Evolutionary conservation across 1,140 invertebrate genomes (phyloP), one percentile per base, ranked within the genome.

Genomic region (Drosophila malerkotliana): DNA sequence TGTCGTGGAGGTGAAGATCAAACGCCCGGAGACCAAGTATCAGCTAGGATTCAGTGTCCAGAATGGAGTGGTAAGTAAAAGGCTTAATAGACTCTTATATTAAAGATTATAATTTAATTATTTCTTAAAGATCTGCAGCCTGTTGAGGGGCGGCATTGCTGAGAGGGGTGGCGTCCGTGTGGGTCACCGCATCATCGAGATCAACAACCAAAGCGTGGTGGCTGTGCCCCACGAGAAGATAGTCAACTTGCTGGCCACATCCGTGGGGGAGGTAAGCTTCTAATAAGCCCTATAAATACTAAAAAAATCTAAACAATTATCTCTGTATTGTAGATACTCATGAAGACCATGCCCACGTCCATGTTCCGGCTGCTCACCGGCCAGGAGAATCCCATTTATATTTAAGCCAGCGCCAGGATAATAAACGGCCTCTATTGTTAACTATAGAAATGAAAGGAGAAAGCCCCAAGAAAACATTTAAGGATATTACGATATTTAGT

Each of bases 301-400:
- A n/a, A 4, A 12, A 1, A 37, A 37, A 37, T 4, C 10, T 4
- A 37, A 12, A 4, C 3, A 4, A 12, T 0, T 18, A 44, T 15
- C 14, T n/a, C 8, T 15, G 47, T 21, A 41, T 94, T 95, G 34
- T 93, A 99, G 98, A 99, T 99, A 85, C 94, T 99, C 75, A 99
- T 99, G 98, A 99, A 99, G 93, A 99, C 99, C 49, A 99, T 99
- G 99, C 99, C 99, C 64, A 99, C 99, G 62, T 99, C 99, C 48
- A 99, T 99, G 97, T 99, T 99, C 94, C 95, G 98, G 84, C 94
- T 99, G 91, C 94, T 99, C 89, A 99, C 99, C 68, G 99, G 99
- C 59, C 99, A 99, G 93, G 99, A 99, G 93, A 98, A 98, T 91
- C 99, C 99, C 77, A 97, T 99, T 93, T 99, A 99, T 93, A 99